Conservation (phyloP, 2,113 vertebrate species). For the Gasterosteus aculeatus region DNA sequence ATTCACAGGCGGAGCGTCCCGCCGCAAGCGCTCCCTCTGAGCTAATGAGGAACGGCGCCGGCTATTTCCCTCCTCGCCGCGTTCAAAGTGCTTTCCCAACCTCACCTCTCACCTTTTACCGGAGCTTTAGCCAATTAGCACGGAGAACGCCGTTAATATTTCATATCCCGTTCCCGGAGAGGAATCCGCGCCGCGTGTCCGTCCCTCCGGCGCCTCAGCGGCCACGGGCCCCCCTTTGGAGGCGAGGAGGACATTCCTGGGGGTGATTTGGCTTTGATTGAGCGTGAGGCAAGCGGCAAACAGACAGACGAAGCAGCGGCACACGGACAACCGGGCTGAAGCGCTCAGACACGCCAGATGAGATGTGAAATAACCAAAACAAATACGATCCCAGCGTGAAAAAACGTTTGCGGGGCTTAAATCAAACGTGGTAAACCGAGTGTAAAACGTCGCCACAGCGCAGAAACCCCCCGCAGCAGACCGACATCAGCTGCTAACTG, state of each 20-base stretch:
- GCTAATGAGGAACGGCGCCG: conserved; percentile 34
- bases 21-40: not conserved
- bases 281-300: not conserved
- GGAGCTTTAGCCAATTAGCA: conserved; percentile 68
- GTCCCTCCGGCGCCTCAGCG: not conserved
- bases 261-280: conserved; percentile 34
- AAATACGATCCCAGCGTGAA: not conserved
- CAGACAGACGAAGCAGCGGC: not conserved
- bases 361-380: conserved; percentile 10
- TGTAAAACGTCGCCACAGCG: not conserved
- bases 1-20: conserved; percentile 19
- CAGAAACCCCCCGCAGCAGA: not conserved
- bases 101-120: conserved; percentile 66
- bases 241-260: conserved; percentile 38
- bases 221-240: conserved; percentile 21
- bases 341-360: not conserved
- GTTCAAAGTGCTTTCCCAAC: conserved; percentile 60
- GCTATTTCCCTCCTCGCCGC: conserved; percentile 43
- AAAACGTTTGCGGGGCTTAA: not conserved
- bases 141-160: conserved; percentile 76
- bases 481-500: not conserved
- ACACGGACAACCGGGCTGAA: not conserved
- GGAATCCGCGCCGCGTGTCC: conserved; percentile 55
- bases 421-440: not conserved
- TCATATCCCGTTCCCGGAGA: conserved; percentile 60